Conservation (phyloP, 2,888 invertebrate genomes). For the Xanthorhoe designata region DNA sequence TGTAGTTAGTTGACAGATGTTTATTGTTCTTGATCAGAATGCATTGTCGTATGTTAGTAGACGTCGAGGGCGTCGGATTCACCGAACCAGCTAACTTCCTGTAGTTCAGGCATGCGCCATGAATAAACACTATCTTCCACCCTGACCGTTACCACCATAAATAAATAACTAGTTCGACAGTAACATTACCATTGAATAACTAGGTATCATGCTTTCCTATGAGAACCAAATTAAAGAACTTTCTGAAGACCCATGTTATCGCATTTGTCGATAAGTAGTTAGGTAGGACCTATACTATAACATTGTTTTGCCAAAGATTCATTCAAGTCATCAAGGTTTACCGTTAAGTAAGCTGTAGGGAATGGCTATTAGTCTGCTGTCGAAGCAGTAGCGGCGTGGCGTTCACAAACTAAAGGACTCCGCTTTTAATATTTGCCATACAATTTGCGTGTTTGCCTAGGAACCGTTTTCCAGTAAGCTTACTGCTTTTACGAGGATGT, state of each 20-base stretch:
- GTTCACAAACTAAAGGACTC: slow-evolving; percentile 65
- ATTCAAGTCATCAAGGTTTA: slow-evolving; percentile 71
- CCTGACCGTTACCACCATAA: slow-evolving; percentile 51
- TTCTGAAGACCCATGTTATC: slow-evolving; percentile 49
- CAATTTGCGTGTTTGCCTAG: slow-evolving; percentile 81
- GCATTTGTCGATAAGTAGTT: slow-evolving; percentile 50
- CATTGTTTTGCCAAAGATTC: slow-evolving; percentile 67
- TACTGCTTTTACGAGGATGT: slow-evolving; percentile 61
- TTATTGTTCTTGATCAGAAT: slow-evolving; percentile 58
- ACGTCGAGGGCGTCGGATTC: slow-evolving; percentile 64
- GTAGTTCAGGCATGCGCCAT: slow-evolving; percentile 69
- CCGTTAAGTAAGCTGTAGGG: slow-evolving; percentile 76
- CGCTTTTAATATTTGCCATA: slow-evolving; percentile 75
- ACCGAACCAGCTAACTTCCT: slow-evolving; percentile 76
- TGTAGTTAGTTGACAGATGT: slow-evolving; percentile 42
- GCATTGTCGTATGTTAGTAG: slow-evolving; percentile 63
- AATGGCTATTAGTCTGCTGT: slow-evolving; percentile 60
- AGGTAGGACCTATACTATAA: slow-evolving; percentile 60
- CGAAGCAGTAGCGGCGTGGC: slow-evolving; percentile 60
- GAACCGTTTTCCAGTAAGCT: slow-evolving; percentile 72
- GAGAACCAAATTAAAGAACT: slow-evolving; percentile 20
- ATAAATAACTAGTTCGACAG: slow-evolving; percentile 47
- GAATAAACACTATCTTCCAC: slow-evolving; percentile 70
- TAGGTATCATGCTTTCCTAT: slow-evolving; percentile 20
- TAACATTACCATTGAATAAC: slow-evolving; percentile 43